phyloP scores from a whole-genome alignment of 2,797 vertebrate species.

The Dendrocincla tyrannina region DNA sequence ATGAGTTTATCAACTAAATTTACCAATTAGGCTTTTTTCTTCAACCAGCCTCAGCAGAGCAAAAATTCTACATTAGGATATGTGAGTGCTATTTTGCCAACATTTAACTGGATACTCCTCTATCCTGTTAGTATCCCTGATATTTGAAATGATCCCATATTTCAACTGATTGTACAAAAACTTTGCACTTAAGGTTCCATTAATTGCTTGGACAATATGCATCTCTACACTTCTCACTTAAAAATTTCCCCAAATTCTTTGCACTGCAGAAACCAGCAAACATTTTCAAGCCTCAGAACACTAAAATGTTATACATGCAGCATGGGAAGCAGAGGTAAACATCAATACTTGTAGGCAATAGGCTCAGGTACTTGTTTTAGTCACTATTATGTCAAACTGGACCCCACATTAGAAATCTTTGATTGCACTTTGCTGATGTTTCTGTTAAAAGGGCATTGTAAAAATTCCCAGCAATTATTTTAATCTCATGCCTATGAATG shows the following conservation, averaged over 20 bases:
- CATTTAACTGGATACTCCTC: not conserved
- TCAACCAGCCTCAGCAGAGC: not conserved
- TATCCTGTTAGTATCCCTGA: not conserved
- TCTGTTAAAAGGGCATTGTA: not conserved
- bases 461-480: not conserved
- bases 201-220: not conserved
- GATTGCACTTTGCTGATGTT: not conserved
- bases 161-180: not conserved
- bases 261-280: not conserved
- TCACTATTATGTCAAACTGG: not conserved
- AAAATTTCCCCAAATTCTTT: not conserved
- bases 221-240: not conserved
- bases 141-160: not conserved
- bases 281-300: not conserved
- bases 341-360: not conserved
- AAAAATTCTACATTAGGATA: not conserved
- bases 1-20: not conserved
- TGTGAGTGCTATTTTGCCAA: not conserved
- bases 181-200: not conserved
- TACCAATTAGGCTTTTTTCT: not conserved
- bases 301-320: not conserved
- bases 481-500: not conserved
- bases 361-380: not conserved
- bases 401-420: not conserved
- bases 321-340: fast-evolving